Evolutionary conservation across 2,797 vertebrate species (phyloP).

Genomic region (Amblyraja radiata): DNA sequence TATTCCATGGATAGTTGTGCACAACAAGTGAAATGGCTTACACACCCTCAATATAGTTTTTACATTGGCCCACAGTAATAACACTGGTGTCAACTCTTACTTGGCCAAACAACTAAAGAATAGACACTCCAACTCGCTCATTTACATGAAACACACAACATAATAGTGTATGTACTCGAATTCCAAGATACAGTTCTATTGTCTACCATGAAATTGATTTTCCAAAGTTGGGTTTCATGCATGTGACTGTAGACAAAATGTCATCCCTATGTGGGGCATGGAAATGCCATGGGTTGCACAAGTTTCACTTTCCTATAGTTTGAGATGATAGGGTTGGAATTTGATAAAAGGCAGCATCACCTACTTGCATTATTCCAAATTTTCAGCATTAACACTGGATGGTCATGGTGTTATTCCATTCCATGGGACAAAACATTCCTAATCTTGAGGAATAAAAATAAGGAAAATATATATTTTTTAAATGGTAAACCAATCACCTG

Average conservation of each 20-base stretch:
- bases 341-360: no score
- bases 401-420: neutral
- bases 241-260: no score
- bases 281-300: neutral
- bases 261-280: neutral
- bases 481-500: neutral
- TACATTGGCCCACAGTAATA: no score
- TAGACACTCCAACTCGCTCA: no score
- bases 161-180: no score
- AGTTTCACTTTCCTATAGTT: neutral
- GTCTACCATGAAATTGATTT: no score
- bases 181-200: no score
- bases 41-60: neutral
- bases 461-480: no score
- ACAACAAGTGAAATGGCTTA: neutral
- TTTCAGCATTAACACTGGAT: neutral
- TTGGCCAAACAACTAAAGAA: neutral
- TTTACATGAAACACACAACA: no score
- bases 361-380: neutral
- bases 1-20: no score
- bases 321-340: neutral
- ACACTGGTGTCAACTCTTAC: neutral
- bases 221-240: no score
- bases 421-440: neutral
- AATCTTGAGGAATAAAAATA: neutral